Conservation (phyloP, 2,888 invertebrate species). For the Folsomia candida region DNA sequence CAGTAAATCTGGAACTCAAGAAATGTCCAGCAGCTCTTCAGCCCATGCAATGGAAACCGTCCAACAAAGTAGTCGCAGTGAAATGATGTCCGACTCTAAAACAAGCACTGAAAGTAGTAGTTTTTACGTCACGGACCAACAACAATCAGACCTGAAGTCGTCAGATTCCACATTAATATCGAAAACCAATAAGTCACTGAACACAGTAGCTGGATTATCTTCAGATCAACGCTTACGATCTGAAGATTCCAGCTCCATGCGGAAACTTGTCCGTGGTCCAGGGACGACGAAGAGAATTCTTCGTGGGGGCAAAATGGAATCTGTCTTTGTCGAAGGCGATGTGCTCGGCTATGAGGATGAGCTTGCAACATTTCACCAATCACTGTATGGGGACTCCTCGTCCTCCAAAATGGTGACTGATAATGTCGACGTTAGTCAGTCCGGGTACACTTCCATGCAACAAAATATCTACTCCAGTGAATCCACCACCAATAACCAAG, state of each 20-base stretch:
- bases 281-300: constrained; percentile 33
- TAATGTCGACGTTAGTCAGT: neutral
- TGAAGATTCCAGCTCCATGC: constrained; percentile 17
- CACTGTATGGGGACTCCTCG: neutral
- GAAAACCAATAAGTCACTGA: neutral
- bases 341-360: constrained; percentile 31
- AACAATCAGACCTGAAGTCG: neutral
- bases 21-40: neutral
- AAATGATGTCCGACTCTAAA: constrained; percentile 11
- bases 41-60: constrained; percentile 5
- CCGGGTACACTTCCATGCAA: constrained; percentile 10
- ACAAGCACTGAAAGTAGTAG: neutral
- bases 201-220: neutral
- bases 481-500: neutral
- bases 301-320: constrained; percentile 44
- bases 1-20: neutral
- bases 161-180: constrained; percentile 12
- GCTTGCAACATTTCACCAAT: neutral
- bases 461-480: neutral
- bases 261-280: constrained; percentile 23
- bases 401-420: neutral
- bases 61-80: constrained; percentile 7
- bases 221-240: neutral
- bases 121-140: too few species aligned
- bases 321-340: constrained; percentile 28